Evolutionary conservation across 2,113 vertebrate species (phyloP), one percentile per base, ranked within the genome.

Genomic region (Xenopus laevis): DNA sequence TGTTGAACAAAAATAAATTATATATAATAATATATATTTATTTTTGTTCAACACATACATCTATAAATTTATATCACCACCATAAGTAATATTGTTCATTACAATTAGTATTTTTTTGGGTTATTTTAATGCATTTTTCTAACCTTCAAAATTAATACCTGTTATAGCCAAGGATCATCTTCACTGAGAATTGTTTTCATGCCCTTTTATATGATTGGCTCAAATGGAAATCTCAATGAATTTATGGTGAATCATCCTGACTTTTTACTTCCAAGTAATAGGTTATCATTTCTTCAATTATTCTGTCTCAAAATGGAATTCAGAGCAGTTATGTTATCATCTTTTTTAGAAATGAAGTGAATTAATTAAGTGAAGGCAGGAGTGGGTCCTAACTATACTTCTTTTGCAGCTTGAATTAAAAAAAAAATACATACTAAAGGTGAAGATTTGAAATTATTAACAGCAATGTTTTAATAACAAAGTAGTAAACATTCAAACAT

Each of bases 121-220:
- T 61, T 81, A 73, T 17, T 8, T 57, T 77, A 11, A 53, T 0
- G 0, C 63, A 74, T 85, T 85, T 83, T 80, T 82, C 72, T 79
- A 13, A 71, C 68, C 58, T 61, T 50, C 73, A 71, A 78, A n/a
- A 77, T 83, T 84, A 74, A 53, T 65, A 71, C 71, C 73, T 64
- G 60, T 79, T 64, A 79, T 60, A 79, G 40, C 11, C 50, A 69
- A 78, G 33, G 68, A 78, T 79, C 68, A 57, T 74, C 64, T 78
- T 79, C 66, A 13, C 64, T 77, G 30, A 53, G 79, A 85, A 87
- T 21, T 71, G 64, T 13, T 53, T 80, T 72, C 69, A 5, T 86
- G 82, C 76, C 84, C 82, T 89, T 88, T 86, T 45, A 11, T 73
- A 76, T 79, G 71, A 88, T 85, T 85, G 86, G 82, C 66, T 83